Evolutionary conservation across 2,888 invertebrate species (phyloP).

Genomic region (Nomada lathburiana): DNA sequence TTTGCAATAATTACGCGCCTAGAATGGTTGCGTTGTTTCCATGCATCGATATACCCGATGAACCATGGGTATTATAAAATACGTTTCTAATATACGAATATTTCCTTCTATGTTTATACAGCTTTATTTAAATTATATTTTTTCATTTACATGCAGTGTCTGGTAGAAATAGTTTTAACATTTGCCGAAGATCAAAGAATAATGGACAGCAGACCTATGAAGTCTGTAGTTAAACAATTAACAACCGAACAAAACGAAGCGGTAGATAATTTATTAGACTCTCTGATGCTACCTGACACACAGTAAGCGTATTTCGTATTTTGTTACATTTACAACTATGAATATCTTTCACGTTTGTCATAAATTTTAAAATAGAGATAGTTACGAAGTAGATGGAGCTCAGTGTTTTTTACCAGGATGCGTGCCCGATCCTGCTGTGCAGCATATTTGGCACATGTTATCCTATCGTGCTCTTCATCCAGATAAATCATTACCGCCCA

Average conservation of each 20-base stretch:
- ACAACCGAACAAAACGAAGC: conserved; percentile 53
- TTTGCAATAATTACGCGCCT: conserved; percentile 44
- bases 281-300: conserved; percentile 40
- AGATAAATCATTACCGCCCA: conserved; percentile 67
- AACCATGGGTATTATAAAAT: conserved; percentile 69
- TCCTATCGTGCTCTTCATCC: conserved; percentile 75
- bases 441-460: conserved; percentile 74
- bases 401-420: conserved; percentile 66
- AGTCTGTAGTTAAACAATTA: conserved; percentile 51
- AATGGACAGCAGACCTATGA: conserved; percentile 49
- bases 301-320: conserved; percentile 20
- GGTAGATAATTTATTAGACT: conserved; percentile 58
- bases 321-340: background rate
- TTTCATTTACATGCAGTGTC: conserved; percentile 42
- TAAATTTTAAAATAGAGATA: conserved; percentile 30
- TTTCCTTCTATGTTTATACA: background rate
- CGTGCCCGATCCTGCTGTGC: conserved; percentile 70
- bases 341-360: background rate
- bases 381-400: conserved; percentile 7
- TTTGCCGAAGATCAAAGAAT: conserved; percentile 61
- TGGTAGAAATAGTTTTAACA: conserved; percentile 58
- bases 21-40: conserved; percentile 73
- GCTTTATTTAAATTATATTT: background rate
- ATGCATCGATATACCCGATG: conserved; percentile 57
- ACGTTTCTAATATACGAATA: conserved; percentile 8